Base-by-base conservation (phyloP, 2,797 vertebrate species). In the Crax fasciolata region DNA sequence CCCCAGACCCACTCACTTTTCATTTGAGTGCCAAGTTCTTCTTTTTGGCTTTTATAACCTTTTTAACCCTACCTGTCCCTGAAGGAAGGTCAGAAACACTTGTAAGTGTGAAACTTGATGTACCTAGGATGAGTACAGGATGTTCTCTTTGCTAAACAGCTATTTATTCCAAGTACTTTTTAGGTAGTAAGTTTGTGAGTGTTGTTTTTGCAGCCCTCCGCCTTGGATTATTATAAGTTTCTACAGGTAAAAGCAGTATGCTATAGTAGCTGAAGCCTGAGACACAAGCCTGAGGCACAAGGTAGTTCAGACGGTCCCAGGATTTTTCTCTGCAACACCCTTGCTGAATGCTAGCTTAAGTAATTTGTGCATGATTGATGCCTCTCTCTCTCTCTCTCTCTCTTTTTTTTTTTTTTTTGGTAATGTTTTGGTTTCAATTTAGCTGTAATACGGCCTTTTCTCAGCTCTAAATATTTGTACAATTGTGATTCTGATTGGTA, bases 241-340 rank as follows among this genome's bases (percentile, higher is more conserved):
- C 52, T 86, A 39, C 39, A 66, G 25, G 49, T 92, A 81, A 81
- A 63, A 24, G 14, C n/a, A 63, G 35, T 43, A 89, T 91, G 6
- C 28, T 81, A 1, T 78, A 81, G 49, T 52, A 61, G 27, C 11
- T 41, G 75, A 87, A 78, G 27, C 14, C 43, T 70, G 55, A 75
- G 54, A n/a, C 54, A n/a, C 18, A 13, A 20, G 21, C 16, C 35
- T 66, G 61, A 75, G 62, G 38, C 0, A 0, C 17, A 18, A 72
- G 15, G 8, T 67, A 49, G 75, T 89, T 68, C n/a, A 17, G 79
- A n/a, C 25, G 57, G 15, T 72, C 20, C 74, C 6, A 24, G 30
- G 9, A 24, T 75, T 71, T 63, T 58, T 32, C 17, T 74, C 18
- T 67, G 39, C 44, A 70, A 7, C 76, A 39, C 74, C 9, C 6